Conservation (phyloP, 2,888 invertebrate species). For the Onchidella celtica region DNA sequence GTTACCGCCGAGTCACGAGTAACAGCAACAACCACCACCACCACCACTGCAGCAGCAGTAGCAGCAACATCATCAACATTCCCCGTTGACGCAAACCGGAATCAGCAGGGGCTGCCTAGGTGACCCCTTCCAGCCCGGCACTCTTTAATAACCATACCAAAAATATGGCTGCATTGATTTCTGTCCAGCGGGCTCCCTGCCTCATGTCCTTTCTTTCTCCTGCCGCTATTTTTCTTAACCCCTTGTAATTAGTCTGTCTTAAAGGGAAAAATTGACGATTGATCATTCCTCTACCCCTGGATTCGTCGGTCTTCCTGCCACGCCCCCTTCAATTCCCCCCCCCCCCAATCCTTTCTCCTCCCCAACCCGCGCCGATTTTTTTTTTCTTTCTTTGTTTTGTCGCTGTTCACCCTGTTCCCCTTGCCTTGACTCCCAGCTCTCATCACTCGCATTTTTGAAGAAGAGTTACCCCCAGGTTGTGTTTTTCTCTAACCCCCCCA, state of each 20-base stretch:
- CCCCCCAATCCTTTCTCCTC: neutral
- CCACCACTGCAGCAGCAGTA: neutral
- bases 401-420: neutral
- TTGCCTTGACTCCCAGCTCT: no score
- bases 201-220: constrained; percentile 4
- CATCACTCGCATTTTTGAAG: no score
- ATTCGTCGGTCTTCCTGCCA: neutral
- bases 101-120: constrained; percentile 30
- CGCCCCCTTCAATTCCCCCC: neutral
- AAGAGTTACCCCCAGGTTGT: no score
- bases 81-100: constrained; percentile 39
- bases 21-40: neutral
- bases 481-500: no score
- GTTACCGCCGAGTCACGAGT: no score
- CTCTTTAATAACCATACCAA: constrained; percentile 28
- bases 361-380: neutral
- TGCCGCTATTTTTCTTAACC: constrained; percentile 25
- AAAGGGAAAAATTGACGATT: constrained; percentile 27
- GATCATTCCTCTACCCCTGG: constrained; percentile 31
- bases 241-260: constrained; percentile 47
- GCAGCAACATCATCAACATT: neutral
- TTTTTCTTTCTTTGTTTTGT: neutral
- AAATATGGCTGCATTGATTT: constrained; percentile 45
- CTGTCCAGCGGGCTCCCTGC: constrained; percentile 8
- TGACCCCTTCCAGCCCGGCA: constrained; percentile 15